Base-by-base conservation (phyloP, 1,140 invertebrate species). In the Drosophila parabipectinata region DNA sequence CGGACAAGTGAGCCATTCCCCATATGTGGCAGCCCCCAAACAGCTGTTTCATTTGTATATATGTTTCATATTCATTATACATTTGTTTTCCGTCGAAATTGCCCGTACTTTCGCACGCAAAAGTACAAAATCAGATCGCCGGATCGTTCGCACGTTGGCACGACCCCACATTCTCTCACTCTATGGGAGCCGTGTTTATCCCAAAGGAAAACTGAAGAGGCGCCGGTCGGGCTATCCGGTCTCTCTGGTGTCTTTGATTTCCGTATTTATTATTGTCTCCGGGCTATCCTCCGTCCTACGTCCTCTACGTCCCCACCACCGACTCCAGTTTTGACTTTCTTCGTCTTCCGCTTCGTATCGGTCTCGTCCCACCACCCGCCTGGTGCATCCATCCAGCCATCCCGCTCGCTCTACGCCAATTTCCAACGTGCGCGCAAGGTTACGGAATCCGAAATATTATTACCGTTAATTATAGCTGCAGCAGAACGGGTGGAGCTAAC, bases 371-470 rank as follows among this genome's bases (percentile, higher is more conserved):
- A 9, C 8, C 14, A 9, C 55, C 55, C 32, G 9, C 15, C 53
- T 62, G 18, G 18, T 18, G 24, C 34, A 30, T 44, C 28, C 30
- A 9, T 24, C 41, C 41, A 8, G 7, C 53, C 21, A 54, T 24
- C 52, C 12, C 55, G 7, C 28, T 52, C 47, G n/a, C 26, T 12
- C 63, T 41, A 50, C 61, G 39, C 50, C 64, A 50, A 54, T 37
- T 69, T 21, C 8, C 26, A 59, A 63, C 61, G 61, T 62, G 59
- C 37, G 24, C 24, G 57, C 45, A 47, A 63, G 78, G 69, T 82
- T 78, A 81, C 62, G 74, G 74, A 77, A 77, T 34, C 34, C 4
- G 34, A 58, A 48, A 58, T 61, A 54, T 63, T 79, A 48, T 69
- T 61, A 56, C 54, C 62, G 63, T 62, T 44, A 58, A 66, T 76